Evolutionary conservation across 2,113 vertebrate species (phyloP), one percentile per base, ranked within the genome.

Genomic region (Pygoscelis adeliae): DNA sequence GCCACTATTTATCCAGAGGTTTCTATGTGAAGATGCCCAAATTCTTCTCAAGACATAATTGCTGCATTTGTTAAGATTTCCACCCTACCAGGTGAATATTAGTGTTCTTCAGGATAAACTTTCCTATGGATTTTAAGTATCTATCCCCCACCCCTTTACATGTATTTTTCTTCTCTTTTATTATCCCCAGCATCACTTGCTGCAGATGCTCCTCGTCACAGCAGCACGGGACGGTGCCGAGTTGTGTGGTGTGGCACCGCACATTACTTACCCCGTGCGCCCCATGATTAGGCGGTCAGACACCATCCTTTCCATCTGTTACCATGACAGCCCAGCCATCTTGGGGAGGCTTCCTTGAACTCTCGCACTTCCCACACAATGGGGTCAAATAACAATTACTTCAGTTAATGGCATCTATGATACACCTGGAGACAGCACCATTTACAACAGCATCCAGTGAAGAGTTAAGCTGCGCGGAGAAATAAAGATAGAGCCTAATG

Each of bases 361-460:
- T 40, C 70, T 52, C 23, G 5, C 65, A 16, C 56, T 87, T 69
- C 84, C 67, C 65, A 72, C 73, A 82, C 40, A 78, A 29, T 15
- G 61, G 36, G 70, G 82, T 94, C 91, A 91, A 82, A 72, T 23
- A 89, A 78, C 77, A 72, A 82, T 91, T 89, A 56, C 56, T 52
- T 40, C 44, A 32, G 59, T 49, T 89, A 91, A 91, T 65, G 69
- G 85, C 81, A 56, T 44, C 87, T 40, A 34, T 10, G 2, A 21
- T 34, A 59, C 52, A 79, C 29, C 73, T 63, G 66, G 40, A 72
- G 78, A 80, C 61, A 38, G 81, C 78, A 26, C 15, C 61, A 6
- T 82, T 92, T 69, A 52, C 83, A 93, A 7, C 38, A 89, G 34
- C 73, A 85, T 27, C 47, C 52, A 63, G 16, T 3, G 40, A 91